Percentiles rank a stretch among this genome's conserved stretches.
Conservation (phyloP, 2,113 vertebrate genomes). For the Chelonoidis abingdonii region DNA sequence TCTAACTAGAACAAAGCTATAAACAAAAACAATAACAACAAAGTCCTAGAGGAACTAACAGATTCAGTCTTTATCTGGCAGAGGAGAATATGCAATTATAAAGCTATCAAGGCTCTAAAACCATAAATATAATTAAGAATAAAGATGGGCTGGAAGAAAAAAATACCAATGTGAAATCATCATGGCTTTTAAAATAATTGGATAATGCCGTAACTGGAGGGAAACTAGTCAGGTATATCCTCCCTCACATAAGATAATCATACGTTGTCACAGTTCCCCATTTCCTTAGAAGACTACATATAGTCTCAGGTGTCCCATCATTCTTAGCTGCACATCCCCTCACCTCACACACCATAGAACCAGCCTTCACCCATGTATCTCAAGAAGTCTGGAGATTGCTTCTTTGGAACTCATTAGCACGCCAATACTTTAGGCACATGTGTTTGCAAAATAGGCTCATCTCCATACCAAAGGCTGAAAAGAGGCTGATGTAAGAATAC, state of each 20-base stretch:
- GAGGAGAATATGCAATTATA: conserved; percentile 69
- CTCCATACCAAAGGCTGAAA: background rate
- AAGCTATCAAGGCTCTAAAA: conserved; percentile 73
- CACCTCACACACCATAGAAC: background rate
- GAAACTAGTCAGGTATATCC: background rate
- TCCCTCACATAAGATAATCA: background rate
- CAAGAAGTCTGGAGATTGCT: background rate
- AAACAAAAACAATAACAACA: conserved; percentile 72
- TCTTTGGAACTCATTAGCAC: background rate
- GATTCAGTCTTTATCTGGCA: conserved; percentile 72
- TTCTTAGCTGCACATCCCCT: background rate
- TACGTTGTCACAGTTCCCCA: background rate
- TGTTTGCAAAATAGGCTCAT: background rate
- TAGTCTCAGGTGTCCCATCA: background rate
- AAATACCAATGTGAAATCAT: conserved; percentile 58
- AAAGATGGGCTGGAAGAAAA: conserved; percentile 48
- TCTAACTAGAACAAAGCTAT: conserved; percentile 70
- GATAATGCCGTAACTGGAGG: background rate
- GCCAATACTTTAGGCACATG: background rate
- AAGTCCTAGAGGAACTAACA: conserved; percentile 68
- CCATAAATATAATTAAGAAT: conserved; percentile 76
- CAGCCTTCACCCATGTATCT: background rate
- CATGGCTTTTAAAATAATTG: conserved; percentile 17
- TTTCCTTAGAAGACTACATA: background rate
- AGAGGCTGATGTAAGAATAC: conserved; percentile 5